Percentiles rank a stretch among this genome's conserved stretches.
phyloP scores from a whole-genome alignment of 2,797 vertebrate species.

The Anguilla anguilla region DNA sequence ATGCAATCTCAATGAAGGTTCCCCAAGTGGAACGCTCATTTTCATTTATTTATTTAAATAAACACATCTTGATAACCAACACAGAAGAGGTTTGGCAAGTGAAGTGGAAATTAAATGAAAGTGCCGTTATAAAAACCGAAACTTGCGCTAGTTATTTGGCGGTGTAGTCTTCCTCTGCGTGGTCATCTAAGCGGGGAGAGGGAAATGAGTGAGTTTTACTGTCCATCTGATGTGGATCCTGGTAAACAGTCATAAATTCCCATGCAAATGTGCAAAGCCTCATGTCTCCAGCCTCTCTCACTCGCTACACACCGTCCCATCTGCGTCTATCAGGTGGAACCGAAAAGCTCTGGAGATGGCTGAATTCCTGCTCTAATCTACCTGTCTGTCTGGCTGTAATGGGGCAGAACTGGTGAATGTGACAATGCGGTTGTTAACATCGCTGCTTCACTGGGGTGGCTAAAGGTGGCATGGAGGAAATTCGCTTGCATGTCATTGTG shows the following conservation, averaged over 20 bases:
- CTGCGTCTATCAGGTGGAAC: conserved; percentile 64
- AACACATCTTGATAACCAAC: neutral
- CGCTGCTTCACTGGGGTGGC: conserved; percentile 65
- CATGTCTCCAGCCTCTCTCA: conserved; percentile 25
- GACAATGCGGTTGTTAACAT: conserved; percentile 74
- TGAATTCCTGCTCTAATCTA: conserved; percentile 69
- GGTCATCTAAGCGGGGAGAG: neutral
- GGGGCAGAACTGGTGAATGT: conserved; percentile 76
- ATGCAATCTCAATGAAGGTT: conserved; percentile 10
- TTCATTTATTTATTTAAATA: conserved; percentile 27
- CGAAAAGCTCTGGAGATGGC: conserved; percentile 52
- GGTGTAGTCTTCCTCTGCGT: neutral
- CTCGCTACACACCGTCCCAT: conserved; percentile 47
- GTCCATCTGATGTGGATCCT: neutral
- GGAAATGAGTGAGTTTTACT: neutral
- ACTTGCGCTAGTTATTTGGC: neutral
- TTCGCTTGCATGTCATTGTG: conserved; percentile 44
- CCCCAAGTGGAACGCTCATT: conserved; percentile 15
- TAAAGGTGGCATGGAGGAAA: conserved; percentile 40
- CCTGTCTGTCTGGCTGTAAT: conserved; percentile 72
- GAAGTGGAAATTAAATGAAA: conserved; percentile 17
- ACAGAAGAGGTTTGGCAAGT: conserved; percentile 23
- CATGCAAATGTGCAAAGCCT: conserved; percentile 6
- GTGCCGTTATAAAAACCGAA: neutral
- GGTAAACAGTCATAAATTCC: neutral